Conservation (phyloP, 2,797 vertebrate species). For the Decapterus maruadsi region DNA sequence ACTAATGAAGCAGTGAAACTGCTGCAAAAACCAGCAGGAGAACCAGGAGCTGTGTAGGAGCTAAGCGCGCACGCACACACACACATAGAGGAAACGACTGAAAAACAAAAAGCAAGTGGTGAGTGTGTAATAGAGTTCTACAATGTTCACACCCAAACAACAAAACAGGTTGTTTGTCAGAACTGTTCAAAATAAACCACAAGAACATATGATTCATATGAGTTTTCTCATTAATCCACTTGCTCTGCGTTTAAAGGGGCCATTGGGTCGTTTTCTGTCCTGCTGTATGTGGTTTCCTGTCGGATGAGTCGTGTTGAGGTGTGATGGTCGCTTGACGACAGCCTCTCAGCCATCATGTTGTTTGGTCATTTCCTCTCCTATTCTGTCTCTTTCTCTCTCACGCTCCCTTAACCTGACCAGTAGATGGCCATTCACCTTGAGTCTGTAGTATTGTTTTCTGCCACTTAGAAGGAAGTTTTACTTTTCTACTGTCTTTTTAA, state of each 20-base stretch:
- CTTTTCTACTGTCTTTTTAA: no score
- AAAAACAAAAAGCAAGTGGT: not conserved
- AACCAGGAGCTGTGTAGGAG: constrained; percentile 10
- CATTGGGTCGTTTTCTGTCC: no score
- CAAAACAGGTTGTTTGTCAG: not conserved
- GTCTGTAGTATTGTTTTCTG: no score
- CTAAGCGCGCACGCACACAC: constrained; percentile 30
- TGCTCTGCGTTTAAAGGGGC: not conserved
- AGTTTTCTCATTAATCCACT: not conserved
- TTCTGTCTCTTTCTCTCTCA: no score
- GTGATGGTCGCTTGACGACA: no score
- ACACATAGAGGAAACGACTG: not conserved
- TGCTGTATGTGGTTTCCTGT: no score
- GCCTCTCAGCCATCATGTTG: no score
- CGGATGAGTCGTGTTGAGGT: no score
- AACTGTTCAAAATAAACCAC: not conserved
- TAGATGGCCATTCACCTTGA: no score
- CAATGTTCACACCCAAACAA: not conserved
- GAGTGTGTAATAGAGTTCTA: not conserved
- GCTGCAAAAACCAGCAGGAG: constrained; percentile 33
- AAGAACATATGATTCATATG: not conserved
- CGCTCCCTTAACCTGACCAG: no score
- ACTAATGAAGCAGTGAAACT: constrained; percentile 58
- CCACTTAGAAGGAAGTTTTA: no score
- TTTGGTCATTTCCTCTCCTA: no score